Evolutionary conservation across 2,888 invertebrate genomes (phyloP), one percentile per base, ranked within the genome.

Genomic region (Eristalis pertinax): DNA sequence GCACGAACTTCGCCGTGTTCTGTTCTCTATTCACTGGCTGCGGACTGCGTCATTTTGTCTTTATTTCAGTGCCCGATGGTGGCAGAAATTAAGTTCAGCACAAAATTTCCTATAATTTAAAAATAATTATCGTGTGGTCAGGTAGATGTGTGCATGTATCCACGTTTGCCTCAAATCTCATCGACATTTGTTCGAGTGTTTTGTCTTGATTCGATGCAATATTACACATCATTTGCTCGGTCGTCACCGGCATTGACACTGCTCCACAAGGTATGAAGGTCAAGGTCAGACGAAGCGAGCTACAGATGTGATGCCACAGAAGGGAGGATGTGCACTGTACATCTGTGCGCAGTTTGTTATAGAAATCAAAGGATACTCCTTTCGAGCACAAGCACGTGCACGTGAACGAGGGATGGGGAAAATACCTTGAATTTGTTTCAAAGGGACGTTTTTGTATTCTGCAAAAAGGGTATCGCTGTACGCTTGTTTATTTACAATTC

Each of bases 81-180:
- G 35, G 10, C 38, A 29, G n/a, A 64, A 70, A 64, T 32, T n/a
- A 35, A 74, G 50, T 19, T 58, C 38, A 41, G 11, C 22, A 58
- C 38, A 32, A 64, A 72, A 65, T 72, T 78, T 15, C 56, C 65
- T 79, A 73, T 65, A 67, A 72, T 79, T 79, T 72, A 29, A 29
- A 15, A 26, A 64, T 65, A 78, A 77, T 77, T 50, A 50, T 7
- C 50, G 19, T 50, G 7, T 8, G 50, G 7, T 19, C 50, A 19
- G 19, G 50, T 8, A 50, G 50, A 50, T 8, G 19, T 19, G 38
- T 13, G 38, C 13, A 38, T 38, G 38, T 38, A 38, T 50, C 19
- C n/a, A 19, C n/a, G 8, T 8, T 19, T 19, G 5, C 19, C 50
- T 19, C 50, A 19, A 50, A 19, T n/a, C 15, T 2, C 4, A n/a